Evolutionary conservation across 2,888 invertebrate species (phyloP), one percentile per base, ranked within the genome.

Genomic region (Galeopsomyia nigrocyanea): DNA sequence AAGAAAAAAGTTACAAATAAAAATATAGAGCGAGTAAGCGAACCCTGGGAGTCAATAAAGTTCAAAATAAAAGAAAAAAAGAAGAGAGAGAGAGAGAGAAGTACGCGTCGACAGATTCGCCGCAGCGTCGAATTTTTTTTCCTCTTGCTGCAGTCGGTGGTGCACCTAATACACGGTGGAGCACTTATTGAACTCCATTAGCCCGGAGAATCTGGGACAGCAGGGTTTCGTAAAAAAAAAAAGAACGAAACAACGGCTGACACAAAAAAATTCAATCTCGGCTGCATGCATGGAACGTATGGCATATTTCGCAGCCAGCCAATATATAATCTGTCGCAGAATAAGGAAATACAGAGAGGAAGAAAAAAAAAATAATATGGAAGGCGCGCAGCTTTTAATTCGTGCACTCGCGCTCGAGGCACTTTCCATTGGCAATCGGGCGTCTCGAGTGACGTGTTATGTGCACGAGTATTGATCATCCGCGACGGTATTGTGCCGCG

Each of bases 171-270:
- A 39, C 50, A 62, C 46, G 47, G 3, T 14, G 47, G 19, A 46
- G 68, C 62, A 62, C 68, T 69, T 63, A 69, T 63, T 69, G 62
- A 22, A 50, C 56, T 69, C 68, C 68, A 69, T 69, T 63, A 69
- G 56, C 47, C 9, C n/a, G 31, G 31, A 10, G 53, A 53, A 68
- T 51, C 53, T 51, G 53, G 51, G 60, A 53, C 53, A 39, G 16
- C 17, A 49, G 47, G 47, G 47, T 17, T 39, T 21, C 16, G 22
- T 19, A 19, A 21, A 7, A 47, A 21, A 56, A 49, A 56, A 21
- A 10, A 46, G 14, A 19, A 19, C 39, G 19, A 21, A 13, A 9
- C 9, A 16, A 31, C 31, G 31, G 3, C 31, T 31, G n/a, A n/a
- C 7, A 7, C 31, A 31, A 31, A 31, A 31, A 31, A 31, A 31